A percentile compares a stretch with the other conserved stretches of the same genome.
These are phyloP conservation scores for Oreochromis spilurus DNA, from an alignment of 2,113 vertebrate species.

Conservation along the genomic window DNA sequence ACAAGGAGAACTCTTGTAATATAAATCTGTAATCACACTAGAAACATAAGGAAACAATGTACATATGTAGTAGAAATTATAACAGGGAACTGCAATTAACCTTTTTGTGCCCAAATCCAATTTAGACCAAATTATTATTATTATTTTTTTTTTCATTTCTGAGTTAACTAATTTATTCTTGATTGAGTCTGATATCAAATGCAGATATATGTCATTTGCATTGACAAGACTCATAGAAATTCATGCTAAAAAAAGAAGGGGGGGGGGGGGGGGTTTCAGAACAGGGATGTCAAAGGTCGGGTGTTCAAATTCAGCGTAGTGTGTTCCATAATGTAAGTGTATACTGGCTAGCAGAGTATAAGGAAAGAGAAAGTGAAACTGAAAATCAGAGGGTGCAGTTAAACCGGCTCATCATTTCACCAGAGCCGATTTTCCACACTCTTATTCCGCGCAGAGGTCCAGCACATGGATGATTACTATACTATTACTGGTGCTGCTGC, in stretches of 20 bases:
- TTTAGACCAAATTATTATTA: background rate
- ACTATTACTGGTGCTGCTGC: conserved; percentile 43
- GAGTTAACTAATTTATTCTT: background rate
- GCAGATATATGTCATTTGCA: background rate
- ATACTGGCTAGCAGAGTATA: background rate
- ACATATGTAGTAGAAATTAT: background rate
- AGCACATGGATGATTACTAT: conserved; percentile 40
- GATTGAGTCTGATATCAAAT: background rate
- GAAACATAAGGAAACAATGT: rapidly evolving
- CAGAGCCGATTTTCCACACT: conserved; percentile 32
- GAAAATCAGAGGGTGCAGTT: background rate
- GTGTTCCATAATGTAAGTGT: background rate
- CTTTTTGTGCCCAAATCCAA: background rate
- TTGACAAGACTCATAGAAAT: background rate
- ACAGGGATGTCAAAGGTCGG: background rate
- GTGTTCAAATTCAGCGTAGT: background rate
- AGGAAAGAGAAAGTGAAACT: background rate
- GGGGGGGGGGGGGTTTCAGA: background rate
- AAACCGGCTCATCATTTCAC: conserved; percentile 24
- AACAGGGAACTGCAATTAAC: background rate
- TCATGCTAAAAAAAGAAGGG: background rate
- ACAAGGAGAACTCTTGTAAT: background rate
- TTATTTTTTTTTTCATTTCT: background rate
- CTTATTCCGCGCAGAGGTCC: conserved; percentile 25
- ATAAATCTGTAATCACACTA: background rate